Base-by-base conservation (phyloP, 2,113 vertebrate species). In the Prolemur simus region DNA sequence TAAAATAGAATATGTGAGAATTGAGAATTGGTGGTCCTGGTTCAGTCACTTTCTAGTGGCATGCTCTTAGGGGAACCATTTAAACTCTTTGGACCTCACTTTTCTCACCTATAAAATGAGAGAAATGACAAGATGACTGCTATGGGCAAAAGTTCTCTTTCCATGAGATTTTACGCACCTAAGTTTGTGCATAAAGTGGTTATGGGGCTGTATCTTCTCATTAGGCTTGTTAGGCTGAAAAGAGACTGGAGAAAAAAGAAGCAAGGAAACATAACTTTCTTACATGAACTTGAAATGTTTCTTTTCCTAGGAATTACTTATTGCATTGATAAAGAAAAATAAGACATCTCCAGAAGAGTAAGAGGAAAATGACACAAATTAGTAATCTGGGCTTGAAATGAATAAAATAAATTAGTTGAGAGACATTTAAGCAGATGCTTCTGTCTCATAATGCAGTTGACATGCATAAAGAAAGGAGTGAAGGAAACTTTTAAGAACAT, bases 301-400 rank as follows among this genome's bases (percentile, higher is more conserved):
- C 21, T 11, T 81, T 91, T 32, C 37, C 63, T 13, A 8, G 45
- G 7, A 89, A 63, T 39, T 68, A 64, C 2, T 86, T 76, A 66
- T 5, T 66, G 18, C 6, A 20, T n/a, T 47, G 6, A 8, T 39
- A 85, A 56, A 78, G 21, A 10, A 37, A 81, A 91, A 60, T 29
- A 86, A 73, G 42, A 73, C 3, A 60, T 82, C 6, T 69, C 25
- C 15, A 69, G 18, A 2, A 39, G n/a, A 64, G 9, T 13, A 20
- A 78, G 17, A 88, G 66, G 49, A 84, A 92, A 94, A 91, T 85
- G 25, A n/a, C 34, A 81, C 17, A 93, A 63, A 76, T 37, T 76
- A 49, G 27, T 56, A 68, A 84, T 76, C 32, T 80, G 6, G 23
- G 12, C 1, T 85, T 90, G 54, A 68, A n/a, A 91, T 60, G 77